These are phyloP conservation scores for Symphodus melops DNA, from an alignment of 2,113 vertebrate genomes.

Conservation along the genomic window DNA sequence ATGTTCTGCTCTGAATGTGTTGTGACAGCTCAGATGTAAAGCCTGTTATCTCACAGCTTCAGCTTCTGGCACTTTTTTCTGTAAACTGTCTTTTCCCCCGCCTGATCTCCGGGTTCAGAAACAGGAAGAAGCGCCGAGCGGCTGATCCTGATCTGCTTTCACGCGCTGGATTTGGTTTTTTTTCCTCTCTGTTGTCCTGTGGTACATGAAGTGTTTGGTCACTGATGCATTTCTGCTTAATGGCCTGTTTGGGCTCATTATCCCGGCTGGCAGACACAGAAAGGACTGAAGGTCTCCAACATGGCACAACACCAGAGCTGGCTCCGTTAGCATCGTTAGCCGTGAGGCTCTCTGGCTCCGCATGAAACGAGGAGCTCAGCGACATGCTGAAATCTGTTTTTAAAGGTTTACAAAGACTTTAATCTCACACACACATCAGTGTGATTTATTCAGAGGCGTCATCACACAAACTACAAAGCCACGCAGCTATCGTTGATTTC, in stretches of 20 bases:
- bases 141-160: constrained; percentile 6
- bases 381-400: not conserved
- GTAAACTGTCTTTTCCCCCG: not conserved
- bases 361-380: not conserved
- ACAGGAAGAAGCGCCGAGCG: constrained; percentile 4
- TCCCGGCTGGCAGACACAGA: constrained; percentile 8
- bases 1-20: not conserved
- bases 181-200: not conserved
- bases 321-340: not conserved
- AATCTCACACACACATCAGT: not conserved
- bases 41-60: constrained; percentile 15
- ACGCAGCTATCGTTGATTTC: not conserved
- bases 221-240: not conserved
- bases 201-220: not conserved
- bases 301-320: constrained; percentile 1
- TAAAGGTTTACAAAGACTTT: not conserved
- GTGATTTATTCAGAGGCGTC: not conserved
- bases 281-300: not conserved
- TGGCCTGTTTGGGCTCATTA: constrained; percentile 22
- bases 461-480: not conserved
- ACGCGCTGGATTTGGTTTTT: not conserved
- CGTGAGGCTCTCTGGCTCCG: not conserved
- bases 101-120: constrained; percentile 12
- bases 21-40: not conserved
- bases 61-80: not conserved